These are phyloP conservation scores for Scaptomyza montana DNA, from an alignment of 1,140 invertebrate species.

Conservation along the genomic window DNA sequence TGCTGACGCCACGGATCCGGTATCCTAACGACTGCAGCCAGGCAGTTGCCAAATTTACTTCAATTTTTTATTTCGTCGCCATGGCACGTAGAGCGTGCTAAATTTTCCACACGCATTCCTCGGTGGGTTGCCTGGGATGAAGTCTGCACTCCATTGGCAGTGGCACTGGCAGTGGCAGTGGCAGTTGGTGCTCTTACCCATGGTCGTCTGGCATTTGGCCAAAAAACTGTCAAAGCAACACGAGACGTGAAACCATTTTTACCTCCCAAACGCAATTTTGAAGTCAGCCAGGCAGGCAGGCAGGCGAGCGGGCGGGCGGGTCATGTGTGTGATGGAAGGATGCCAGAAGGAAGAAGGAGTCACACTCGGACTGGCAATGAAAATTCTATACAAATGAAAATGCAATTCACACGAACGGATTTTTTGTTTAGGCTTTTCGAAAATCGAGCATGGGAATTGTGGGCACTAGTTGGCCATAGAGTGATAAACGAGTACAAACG, in stretches of 20 bases:
- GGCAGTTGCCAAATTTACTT: constrained; percentile 81
- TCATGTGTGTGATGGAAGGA: constrained; percentile 53
- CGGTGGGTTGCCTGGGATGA: constrained; percentile 27
- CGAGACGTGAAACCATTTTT: constrained; percentile 47
- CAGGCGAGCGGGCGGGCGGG: not conserved
- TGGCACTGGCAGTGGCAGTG: constrained; percentile 8
- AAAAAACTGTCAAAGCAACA: constrained; percentile 81
- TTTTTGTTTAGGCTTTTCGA: constrained; percentile 45
- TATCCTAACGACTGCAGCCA: constrained; percentile 64
- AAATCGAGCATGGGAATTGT: constrained; percentile 1
- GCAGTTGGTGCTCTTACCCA: constrained; percentile 22
- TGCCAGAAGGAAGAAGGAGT: constrained; percentile 28
- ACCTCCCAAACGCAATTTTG: constrained; percentile 27
- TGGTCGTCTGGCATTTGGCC: constrained; percentile 63
- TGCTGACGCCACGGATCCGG: constrained; percentile 55
- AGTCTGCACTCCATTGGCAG: constrained; percentile 51
- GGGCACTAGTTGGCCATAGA: constrained; percentile 21
- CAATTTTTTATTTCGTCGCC: constrained; percentile 72
- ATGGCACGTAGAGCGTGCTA: constrained; percentile 74
- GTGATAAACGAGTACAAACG: constrained; percentile 73
- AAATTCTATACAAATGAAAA: constrained; percentile 81
- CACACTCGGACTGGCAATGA: constrained; percentile 58
- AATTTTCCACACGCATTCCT: constrained; percentile 77
- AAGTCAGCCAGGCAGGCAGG: constrained; percentile 28
- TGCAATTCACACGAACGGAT: constrained; percentile 78